Evolutionary conservation across 35 echinoderm and acorn worm species (phyloP), one percentile per base, ranked within the genome.

Genomic region (Amphiura filiformis): DNA sequence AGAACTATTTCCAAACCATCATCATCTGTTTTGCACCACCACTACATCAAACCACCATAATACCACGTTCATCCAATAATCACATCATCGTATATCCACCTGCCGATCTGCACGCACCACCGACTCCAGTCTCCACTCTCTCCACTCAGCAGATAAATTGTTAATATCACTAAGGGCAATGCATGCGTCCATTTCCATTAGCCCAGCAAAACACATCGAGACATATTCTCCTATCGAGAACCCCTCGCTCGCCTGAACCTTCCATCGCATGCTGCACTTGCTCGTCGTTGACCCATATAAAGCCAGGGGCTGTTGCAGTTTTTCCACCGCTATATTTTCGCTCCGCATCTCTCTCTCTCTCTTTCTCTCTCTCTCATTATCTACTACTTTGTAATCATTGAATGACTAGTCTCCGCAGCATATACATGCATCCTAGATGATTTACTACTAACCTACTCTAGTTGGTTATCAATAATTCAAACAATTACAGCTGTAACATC

Each of bases 391-490:
- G 3, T 23, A 70, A 70, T 70, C 61, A 70, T 70, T 13, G 2
- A 13, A 1, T 11, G 26, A 70, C 28, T 18, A 3, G 15, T 18
- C 17, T 70, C 26, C 28, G 26, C 26, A 15, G 15, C 26, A 70
- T 70, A 30, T 70, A 20, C 7, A 20, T 30, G 26, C 61, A 26
- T 3, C 61, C 61, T 13, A 70, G 61, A 70, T 11, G 61, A 70
- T 13, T 18, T 70, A 70, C 61, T 70, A 1, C 61, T 70, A 70
- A 23, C 28, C 7, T 52, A n/a, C 11, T 70, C 28, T 70, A 70
- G 61, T 70, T 70, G 2, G 61, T n/a, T 70, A 70, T 70, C 61
- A 70, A 70, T 70, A 70, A 70, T 70, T 70, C 61, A 70, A 70
- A 70, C 28, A 70, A 70, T 70, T 70, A 70, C 61, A 70, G 61